These are phyloP conservation scores for Muscicapa striata DNA, from an alignment of 2,797 vertebrate species.

Conservation along the genomic window DNA sequence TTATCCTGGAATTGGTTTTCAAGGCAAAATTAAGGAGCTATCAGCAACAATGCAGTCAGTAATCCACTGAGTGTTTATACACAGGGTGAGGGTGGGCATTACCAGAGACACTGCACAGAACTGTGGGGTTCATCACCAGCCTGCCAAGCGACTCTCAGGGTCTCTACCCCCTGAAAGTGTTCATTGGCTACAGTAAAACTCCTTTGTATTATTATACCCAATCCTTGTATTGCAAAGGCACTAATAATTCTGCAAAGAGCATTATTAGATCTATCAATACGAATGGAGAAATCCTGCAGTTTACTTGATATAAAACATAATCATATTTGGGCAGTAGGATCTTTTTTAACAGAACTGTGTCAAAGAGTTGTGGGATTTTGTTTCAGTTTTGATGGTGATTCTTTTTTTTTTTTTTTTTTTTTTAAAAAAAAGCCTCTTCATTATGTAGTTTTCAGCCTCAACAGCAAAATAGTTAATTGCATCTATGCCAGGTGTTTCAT, in stretches of 20 bases:
- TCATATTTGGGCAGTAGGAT: not conserved
- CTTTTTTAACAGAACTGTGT: not conserved
- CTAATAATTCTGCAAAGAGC: not conserved
- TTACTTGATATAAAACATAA: not conserved
- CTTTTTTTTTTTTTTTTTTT: not conserved
- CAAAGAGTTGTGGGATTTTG: not conserved
- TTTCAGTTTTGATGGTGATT: not conserved
- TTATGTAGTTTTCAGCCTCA: conserved; percentile 64
- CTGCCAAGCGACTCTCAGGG: not conserved
- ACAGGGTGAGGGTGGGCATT: not conserved
- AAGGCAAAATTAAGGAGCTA: conserved; percentile 4
- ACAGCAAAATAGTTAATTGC: conserved; percentile 73
- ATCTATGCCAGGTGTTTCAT: conserved; percentile 72
- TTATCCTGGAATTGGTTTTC: not conserved
- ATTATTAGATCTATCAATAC: not conserved
- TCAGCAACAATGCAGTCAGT: not conserved
- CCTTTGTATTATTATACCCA: not conserved
- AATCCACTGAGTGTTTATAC: not conserved
- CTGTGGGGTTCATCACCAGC: not conserved
- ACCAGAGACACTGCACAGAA: not conserved
- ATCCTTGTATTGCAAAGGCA: not conserved
- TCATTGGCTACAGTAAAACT: not conserved
- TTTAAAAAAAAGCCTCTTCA: not conserved
- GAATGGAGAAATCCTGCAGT: not conserved
- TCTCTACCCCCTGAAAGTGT: not conserved